Evolutionary conservation across 2,888 invertebrate genomes (phyloP).

Genomic region (Eristalis tenax): DNA sequence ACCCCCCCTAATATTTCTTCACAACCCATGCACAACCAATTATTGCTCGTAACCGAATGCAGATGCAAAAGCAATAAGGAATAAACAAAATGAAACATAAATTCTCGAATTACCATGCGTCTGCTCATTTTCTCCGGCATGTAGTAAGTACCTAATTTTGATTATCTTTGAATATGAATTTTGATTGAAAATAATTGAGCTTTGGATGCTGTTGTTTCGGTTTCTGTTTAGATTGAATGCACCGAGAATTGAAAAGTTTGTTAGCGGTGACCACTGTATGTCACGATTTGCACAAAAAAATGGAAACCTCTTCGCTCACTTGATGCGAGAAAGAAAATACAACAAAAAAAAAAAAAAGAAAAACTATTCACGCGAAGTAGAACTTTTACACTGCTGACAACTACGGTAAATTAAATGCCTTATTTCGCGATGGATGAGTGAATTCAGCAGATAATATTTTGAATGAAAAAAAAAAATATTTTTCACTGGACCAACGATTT

Average conservation of each 20-base stretch:
- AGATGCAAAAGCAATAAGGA: not conserved
- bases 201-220: constrained; percentile 7
- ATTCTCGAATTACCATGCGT: constrained; percentile 65
- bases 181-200: not conserved
- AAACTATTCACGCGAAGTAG: not conserved
- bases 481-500: not conserved
- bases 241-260: not conserved
- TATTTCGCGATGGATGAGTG: constrained; percentile 11
- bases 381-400: constrained; percentile 18
- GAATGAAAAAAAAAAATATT: not conserved
- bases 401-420: not conserved
- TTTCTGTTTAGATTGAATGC: constrained; percentile 15
- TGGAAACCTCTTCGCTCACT: constrained; percentile 49
- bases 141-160: constrained; percentile 47
- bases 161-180: not conserved
- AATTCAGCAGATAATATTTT: not conserved
- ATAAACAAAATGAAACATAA: not conserved
- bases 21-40: not conserved
- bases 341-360: constrained; percentile 16
- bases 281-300: constrained; percentile 46
- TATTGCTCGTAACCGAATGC: not conserved
- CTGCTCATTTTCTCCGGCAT: constrained; percentile 71
- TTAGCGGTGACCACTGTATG: constrained; percentile 14
- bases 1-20: not conserved
- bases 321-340: constrained; percentile 33